A percentile compares a stretch with the other conserved stretches of the same genome.
Evolutionary conservation across 1,140 invertebrate species (phyloP).

Genomic region (Drosophila micromelanica): DNA sequence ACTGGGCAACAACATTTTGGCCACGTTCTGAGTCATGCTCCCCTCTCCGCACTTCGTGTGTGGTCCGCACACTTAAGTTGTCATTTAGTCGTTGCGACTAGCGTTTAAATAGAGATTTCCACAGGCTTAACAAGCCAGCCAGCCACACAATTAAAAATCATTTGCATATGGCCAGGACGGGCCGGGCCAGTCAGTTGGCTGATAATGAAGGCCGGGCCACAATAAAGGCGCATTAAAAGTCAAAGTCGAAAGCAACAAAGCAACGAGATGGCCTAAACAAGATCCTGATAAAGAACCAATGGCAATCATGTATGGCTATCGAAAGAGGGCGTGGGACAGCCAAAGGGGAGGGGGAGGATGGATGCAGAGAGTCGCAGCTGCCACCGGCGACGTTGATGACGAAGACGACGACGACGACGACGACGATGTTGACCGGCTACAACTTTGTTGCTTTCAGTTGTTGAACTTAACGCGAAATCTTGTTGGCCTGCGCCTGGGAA

Average conservation of each 20-base stretch:
- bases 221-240: constrained; percentile 67
- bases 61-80: constrained; percentile 39
- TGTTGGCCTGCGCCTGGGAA: constrained; percentile 57
- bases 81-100: constrained; percentile 50
- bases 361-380: constrained; percentile 43
- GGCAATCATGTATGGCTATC: constrained; percentile 61
- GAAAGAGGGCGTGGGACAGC: constrained; percentile 4
- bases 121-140: constrained; percentile 49
- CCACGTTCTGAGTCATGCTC: constrained; percentile 5
- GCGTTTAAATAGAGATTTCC: constrained; percentile 61
- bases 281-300: constrained; percentile 81
- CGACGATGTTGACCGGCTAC: constrained; percentile 64
- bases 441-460: constrained; percentile 76
- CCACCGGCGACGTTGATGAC: constrained; percentile 61
- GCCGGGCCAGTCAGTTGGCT: background rate
- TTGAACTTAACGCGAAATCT: constrained; percentile 82
- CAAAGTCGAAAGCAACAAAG: constrained; percentile 68
- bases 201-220: constrained; percentile 42
- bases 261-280: constrained; percentile 79
- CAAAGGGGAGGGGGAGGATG: no score
- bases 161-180: constrained; percentile 58
- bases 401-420: constrained; percentile 29
- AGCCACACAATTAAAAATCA: constrained; percentile 67
- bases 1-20: background rate
- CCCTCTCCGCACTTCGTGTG: constrained; percentile 5